A percentile compares a stretch with the other conserved stretches of the same genome.
These are phyloP conservation scores for Hipparchia semele DNA, from an alignment of 2,888 invertebrate genomes.

Conservation along the genomic window DNA sequence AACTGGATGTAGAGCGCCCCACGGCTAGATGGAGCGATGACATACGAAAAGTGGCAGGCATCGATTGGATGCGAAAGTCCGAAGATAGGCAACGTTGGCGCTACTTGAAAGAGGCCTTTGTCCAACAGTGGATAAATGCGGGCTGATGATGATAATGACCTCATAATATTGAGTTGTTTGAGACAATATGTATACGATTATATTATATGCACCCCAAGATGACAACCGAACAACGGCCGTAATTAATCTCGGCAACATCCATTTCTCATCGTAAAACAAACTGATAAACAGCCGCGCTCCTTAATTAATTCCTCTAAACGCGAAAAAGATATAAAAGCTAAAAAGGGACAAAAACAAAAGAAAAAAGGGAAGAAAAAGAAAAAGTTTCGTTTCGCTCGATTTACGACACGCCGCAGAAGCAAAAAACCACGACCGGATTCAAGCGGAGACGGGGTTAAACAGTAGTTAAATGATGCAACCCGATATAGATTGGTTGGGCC, in stretches of 20 bases:
- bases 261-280: slow-evolving; percentile 36
- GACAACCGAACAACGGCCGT: slow-evolving; percentile 11
- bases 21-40: too few species aligned
- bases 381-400: slow-evolving; percentile 46
- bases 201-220: not conserved
- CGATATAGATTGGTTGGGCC: slow-evolving; percentile 62
- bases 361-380: slow-evolving; percentile 49
- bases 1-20: too few species aligned
- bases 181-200: not conserved
- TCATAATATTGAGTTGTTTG: not conserved
- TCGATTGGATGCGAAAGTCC: too few species aligned
- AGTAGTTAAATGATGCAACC: slow-evolving; percentile 71
- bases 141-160: too few species aligned
- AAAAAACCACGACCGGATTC: slow-evolving; percentile 47
- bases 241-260: slow-evolving; percentile 29
- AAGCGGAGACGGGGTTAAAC: slow-evolving; percentile 57
- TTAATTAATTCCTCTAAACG: slow-evolving; percentile 67
- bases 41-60: too few species aligned
- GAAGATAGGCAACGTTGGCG: too few species aligned
- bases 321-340: slow-evolving; percentile 38
- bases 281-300: slow-evolving; percentile 41
- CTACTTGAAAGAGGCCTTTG: too few species aligned
- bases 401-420: slow-evolving; percentile 43
- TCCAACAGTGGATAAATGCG: too few species aligned
- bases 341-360: slow-evolving; percentile 13